phyloP scores from a whole-genome alignment of 2,113 vertebrate species.

The Megaleporinus macrocephalus region DNA sequence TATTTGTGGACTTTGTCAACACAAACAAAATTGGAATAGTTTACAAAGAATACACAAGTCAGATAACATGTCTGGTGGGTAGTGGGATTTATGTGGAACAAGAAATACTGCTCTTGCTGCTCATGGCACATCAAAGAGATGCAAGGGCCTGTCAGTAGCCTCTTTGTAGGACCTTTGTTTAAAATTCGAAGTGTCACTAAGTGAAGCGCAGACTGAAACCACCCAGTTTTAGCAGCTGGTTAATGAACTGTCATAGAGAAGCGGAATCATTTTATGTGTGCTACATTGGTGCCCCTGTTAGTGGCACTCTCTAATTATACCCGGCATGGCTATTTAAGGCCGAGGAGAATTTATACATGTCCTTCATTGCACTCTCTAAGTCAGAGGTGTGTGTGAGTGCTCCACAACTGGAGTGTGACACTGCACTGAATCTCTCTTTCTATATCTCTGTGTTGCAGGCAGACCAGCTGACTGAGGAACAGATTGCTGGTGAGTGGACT shows the following conservation, averaged over 20 bases:
- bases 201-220: conserved; percentile 13
- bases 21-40: no score
- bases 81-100: no score
- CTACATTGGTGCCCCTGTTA: conserved; percentile 79
- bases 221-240: conserved; percentile 46
- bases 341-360: conserved; percentile 75
- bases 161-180: conserved; percentile 6
- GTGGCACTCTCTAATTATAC: conserved; percentile 79
- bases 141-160: background rate
- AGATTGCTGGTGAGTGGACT: conserved; percentile 86
- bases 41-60: no score
- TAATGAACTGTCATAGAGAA: conserved; percentile 61
- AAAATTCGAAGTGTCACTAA: conserved; percentile 28
- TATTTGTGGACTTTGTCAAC: no score
- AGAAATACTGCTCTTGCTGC: background rate
- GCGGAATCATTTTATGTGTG: conserved; percentile 71
- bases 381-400: conserved; percentile 67
- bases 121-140: background rate
- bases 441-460: conserved; percentile 73
- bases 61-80: no score
- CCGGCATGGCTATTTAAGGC: conserved; percentile 73
- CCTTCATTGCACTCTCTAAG: conserved; percentile 75
- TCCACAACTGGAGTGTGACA: conserved; percentile 46
- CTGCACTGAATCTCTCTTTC: conserved; percentile 18
- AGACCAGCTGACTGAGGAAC: conserved; percentile 91